Conservation (phyloP, 2,888 invertebrate species). For the Halictus quadricinctus region DNA sequence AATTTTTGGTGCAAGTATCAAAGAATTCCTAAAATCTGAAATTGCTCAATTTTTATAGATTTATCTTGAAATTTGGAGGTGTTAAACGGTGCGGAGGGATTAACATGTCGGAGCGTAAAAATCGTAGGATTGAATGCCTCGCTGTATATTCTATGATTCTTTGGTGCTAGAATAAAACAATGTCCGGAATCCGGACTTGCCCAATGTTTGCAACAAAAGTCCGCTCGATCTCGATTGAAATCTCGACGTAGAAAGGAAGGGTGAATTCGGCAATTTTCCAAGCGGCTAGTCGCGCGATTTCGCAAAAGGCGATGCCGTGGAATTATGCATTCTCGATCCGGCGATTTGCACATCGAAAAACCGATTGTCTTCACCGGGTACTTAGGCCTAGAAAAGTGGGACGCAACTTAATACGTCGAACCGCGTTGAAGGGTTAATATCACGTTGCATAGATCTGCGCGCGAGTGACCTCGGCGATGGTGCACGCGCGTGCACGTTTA, state of each 20-base stretch:
- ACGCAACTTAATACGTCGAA: conserved; percentile 61
- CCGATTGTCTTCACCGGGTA: conserved; percentile 45
- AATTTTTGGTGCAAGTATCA: too few relatives aligned
- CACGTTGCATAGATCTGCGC: conserved; percentile 47
- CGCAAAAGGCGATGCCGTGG: conserved; percentile 26
- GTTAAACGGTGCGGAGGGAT: too few relatives aligned
- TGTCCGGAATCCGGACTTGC: neutral
- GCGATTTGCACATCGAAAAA: conserved; percentile 42
- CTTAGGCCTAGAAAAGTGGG: conserved; percentile 37
- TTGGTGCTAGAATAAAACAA: too few relatives aligned
- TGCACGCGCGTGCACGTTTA: conserved; percentile 22
- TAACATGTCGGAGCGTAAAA: too few relatives aligned
- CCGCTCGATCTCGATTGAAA: neutral
- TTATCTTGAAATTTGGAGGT: too few relatives aligned
- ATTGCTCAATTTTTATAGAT: too few relatives aligned
- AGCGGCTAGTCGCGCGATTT: conserved; percentile 32
- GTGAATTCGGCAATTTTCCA: neutral
- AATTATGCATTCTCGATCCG: conserved; percentile 23
- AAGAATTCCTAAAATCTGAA: too few relatives aligned
- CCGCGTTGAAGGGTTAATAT: conserved; percentile 61
- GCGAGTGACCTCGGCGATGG: conserved; percentile 44
- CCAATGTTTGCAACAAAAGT: neutral
- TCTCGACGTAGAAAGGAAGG: neutral
- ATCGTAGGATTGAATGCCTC: too few relatives aligned
- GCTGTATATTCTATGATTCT: too few relatives aligned